Conservation (phyloP, 2,888 invertebrate genomes). For the Epinotia nisella region DNA sequence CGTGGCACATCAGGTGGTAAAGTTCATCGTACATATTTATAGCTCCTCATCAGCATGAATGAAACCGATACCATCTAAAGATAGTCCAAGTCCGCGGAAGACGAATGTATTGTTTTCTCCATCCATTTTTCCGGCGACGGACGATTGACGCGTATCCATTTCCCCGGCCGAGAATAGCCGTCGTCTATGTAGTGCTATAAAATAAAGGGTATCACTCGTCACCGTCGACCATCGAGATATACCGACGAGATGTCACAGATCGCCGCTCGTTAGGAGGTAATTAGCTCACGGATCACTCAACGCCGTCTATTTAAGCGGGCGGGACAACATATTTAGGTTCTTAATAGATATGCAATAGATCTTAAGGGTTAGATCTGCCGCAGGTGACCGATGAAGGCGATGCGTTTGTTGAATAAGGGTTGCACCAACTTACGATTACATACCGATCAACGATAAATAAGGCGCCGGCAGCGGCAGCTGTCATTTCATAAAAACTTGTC, state of each 20-base stretch:
- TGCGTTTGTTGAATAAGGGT: background rate
- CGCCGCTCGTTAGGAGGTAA: slow-evolving; percentile 81
- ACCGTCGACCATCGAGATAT: slow-evolving; percentile 72
- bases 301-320: slow-evolving; percentile 73
- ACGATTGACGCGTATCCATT: slow-evolving; percentile 83
- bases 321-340: slow-evolving; percentile 64
- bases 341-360: slow-evolving; percentile 61
- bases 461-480: no score
- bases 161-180: slow-evolving; percentile 76
- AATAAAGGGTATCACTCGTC: slow-evolving; percentile 82
- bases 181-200: slow-evolving; percentile 69
- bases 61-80: slow-evolving; percentile 73
- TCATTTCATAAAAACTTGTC: no score
- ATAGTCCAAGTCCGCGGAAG: slow-evolving; percentile 70
- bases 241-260: slow-evolving; percentile 74
- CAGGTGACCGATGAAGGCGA: background rate
- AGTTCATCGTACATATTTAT: slow-evolving; percentile 39
- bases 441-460: no score
- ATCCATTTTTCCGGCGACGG: slow-evolving; percentile 64
- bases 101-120: slow-evolving; percentile 68
- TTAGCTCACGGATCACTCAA: slow-evolving; percentile 81
- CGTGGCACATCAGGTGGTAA: slow-evolving; percentile 30
- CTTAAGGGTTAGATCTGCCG: slow-evolving; percentile 49
- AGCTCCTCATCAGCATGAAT: slow-evolving; percentile 47
- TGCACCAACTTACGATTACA: no score